A percentile compares a stretch with the other conserved stretches of the same genome.
phyloP scores from a whole-genome alignment of 2,888 invertebrate genomes.

The Pristionchus maxplancki region DNA sequence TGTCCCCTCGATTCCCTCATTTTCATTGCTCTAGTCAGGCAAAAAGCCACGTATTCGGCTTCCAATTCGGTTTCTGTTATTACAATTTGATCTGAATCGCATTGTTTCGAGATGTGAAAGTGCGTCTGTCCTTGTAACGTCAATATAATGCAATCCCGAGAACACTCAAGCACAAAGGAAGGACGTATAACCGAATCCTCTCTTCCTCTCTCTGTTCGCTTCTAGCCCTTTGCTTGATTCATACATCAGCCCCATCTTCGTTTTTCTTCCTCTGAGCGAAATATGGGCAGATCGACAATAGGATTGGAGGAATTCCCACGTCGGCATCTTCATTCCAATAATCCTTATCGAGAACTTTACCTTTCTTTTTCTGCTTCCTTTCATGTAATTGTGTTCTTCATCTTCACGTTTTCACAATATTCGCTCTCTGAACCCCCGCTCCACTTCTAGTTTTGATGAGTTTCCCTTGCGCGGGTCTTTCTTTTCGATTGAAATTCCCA shows the following conservation, averaged over 20 bases:
- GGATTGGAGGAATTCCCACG: no score
- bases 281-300: no score
- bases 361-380: background rate
- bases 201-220: background rate
- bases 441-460: slow-evolving; percentile 20
- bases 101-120: no score
- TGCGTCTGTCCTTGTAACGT: background rate
- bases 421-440: background rate
- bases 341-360: no score
- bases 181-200: slow-evolving; percentile 5
- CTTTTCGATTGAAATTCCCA: no score
- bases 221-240: background rate
- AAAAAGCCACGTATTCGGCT: background rate
- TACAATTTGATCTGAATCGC: no score
- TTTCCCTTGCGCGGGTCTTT: background rate
- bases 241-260: background rate
- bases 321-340: no score
- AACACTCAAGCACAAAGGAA: background rate
- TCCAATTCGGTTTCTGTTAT: no score
- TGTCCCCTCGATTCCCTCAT: background rate
- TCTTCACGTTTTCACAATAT: background rate
- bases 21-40: background rate
- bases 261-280: background rate
- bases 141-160: background rate
- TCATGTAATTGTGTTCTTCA: no score